Evolutionary conservation across 2,888 invertebrate species (phyloP).

Genomic region (Luffia ferchaultella): DNA sequence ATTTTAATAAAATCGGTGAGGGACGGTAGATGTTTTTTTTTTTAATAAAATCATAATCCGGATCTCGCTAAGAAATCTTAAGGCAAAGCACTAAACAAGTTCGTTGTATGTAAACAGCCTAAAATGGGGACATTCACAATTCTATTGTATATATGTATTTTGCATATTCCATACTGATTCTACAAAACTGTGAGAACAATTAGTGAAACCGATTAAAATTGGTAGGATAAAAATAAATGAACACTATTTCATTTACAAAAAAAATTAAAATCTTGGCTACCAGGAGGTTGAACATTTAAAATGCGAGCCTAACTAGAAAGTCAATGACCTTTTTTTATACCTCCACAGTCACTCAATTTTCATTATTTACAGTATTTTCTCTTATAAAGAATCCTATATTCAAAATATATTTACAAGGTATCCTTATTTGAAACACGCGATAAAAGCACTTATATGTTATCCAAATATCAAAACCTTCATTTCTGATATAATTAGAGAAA

Average conservation of each 20-base stretch:
- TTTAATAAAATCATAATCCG: background rate
- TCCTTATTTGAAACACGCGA: background rate
- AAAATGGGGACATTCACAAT: constrained; percentile 15
- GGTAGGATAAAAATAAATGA: too few relatives aligned
- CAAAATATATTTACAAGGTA: background rate
- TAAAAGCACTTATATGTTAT: background rate
- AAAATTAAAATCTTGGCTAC: too few relatives aligned
- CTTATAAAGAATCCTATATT: background rate
- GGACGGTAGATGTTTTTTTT: background rate
- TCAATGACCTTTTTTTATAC: background rate
- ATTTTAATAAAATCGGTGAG: background rate
- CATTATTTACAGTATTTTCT: background rate
- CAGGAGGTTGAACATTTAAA: too few relatives aligned
- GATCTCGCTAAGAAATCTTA: constrained; percentile 15
- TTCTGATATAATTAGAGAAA: background rate
- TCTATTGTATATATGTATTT: too few relatives aligned
- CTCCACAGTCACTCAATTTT: background rate
- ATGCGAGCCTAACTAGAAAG: too few relatives aligned
- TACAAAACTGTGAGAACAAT: too few relatives aligned
- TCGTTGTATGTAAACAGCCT: constrained; percentile 62
- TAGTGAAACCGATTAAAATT: too few relatives aligned
- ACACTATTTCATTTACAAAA: too few relatives aligned
- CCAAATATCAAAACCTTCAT: background rate
- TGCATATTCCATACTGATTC: too few relatives aligned
- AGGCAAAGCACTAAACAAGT: constrained; percentile 40